Evolutionary conservation across 2,888 invertebrate species (phyloP), one percentile per base, ranked within the genome.

Genomic region (Tenthredo notha): DNA sequence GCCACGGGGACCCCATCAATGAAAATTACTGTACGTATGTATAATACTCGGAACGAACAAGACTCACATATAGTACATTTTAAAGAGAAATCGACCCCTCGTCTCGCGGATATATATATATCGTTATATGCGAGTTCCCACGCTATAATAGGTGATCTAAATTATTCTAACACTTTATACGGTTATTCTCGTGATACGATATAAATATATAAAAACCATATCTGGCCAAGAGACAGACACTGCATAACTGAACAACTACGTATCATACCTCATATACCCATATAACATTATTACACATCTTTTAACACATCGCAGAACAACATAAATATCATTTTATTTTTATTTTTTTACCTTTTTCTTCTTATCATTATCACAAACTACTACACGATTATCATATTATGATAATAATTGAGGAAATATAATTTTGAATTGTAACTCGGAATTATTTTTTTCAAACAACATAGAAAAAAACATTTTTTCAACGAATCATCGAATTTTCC

Each of bases 71-170:
- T 10, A 6, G 6, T 50, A 50, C 4, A 33, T 33, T 50, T 50
- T 50, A 50, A 50, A 50, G 50, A 50, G 50, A 50, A 50, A 50
- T 50, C 61, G 61, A 61, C 10, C 25, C 61, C 61, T 61, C 25
- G 61, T 6, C 18, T n/a, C n/a, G 25, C 12, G 10, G 25, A 25
- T 61, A 61, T 33, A 25, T 61, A 61, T 33, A 33, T 61, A 61
- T 25, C 10, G 25, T 61, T 61, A 25, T 61, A 21, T 25, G 4
- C 21, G 21, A 25, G 33, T 67, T 33, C 33, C 67, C 67, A 33
- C 33, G 33, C 74, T 74, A 10, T 74, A 74, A 74, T 74, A 74
- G 74, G 74, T 21, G 43, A 74, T 43, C 40, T n/a, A 25, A 74
- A 43, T 74, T 29, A 74, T 12, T 74, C 43, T 0, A 43, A 74